These are phyloP conservation scores for Pachypsylla venusta DNA, from an alignment of 1,140 invertebrate species.

Conservation along the genomic window DNA sequence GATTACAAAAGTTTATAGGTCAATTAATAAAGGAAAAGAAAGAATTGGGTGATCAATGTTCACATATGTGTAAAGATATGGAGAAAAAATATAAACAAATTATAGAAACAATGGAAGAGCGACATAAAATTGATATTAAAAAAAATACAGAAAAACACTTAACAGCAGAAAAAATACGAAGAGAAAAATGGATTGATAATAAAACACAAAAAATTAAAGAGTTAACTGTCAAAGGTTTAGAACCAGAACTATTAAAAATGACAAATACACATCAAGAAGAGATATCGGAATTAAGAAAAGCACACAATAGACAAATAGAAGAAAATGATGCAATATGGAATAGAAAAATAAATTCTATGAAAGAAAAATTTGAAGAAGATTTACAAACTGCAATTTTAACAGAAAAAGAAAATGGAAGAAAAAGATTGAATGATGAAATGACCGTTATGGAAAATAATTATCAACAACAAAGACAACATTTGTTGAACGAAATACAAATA, in stretches of 20 bases:
- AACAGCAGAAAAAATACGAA: constrained; percentile 46
- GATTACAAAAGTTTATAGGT: constrained; percentile 54
- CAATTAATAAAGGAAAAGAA: constrained; percentile 49
- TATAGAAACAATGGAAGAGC: constrained; percentile 42
- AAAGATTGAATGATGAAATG: constrained; percentile 38
- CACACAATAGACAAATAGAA: constrained; percentile 41
- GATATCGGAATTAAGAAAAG: constrained; percentile 37
- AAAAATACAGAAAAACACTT: constrained; percentile 43
- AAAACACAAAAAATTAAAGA: constrained; percentile 61
- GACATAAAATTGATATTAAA: constrained; percentile 44
- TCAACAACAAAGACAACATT: constrained; percentile 35
- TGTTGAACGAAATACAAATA: constrained; percentile 37
- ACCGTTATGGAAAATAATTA: constrained; percentile 37
- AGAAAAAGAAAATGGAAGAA: constrained; percentile 29
- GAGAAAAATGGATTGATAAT: constrained; percentile 48
- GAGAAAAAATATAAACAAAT: constrained; percentile 37
- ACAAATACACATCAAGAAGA: constrained; percentile 42
- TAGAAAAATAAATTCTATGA: constrained; percentile 33
- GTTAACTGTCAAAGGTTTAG: constrained; percentile 53
- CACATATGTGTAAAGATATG: constrained; percentile 38
- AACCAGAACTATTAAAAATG: constrained; percentile 51
- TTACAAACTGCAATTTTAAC: constrained; percentile 36
- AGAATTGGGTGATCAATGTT: constrained; percentile 45
- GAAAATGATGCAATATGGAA: constrained; percentile 38
- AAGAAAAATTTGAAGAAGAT: constrained; percentile 34